Conservation (phyloP, 2,113 vertebrate genomes). For the Semnornis frantzii region DNA sequence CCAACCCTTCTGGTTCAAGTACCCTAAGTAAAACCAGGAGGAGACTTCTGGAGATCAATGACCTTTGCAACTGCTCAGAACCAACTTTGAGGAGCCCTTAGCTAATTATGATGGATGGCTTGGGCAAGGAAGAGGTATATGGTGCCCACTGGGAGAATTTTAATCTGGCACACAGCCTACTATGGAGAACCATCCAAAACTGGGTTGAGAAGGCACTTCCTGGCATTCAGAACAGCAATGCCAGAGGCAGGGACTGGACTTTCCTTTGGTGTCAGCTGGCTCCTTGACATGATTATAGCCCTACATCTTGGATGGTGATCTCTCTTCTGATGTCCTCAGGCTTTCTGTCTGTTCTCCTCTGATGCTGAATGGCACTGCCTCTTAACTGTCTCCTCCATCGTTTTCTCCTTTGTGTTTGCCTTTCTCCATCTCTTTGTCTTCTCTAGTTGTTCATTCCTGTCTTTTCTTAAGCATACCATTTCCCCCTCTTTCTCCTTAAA, state of each 20-base stretch:
- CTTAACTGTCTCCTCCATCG: background rate
- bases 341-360: background rate
- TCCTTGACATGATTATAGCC: conserved; percentile 38
- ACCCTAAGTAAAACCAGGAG: background rate
- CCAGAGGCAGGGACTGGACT: background rate
- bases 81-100: background rate
- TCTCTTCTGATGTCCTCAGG: background rate
- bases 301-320: background rate
- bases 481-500: background rate
- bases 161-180: background rate
- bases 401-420: background rate
- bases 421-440: background rate
- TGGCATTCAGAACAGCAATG: conserved; percentile 31
- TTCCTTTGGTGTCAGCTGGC: background rate
- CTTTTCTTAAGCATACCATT: background rate
- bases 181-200: background rate
- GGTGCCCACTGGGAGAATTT: background rate
- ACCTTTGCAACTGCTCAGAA: conserved; percentile 1
- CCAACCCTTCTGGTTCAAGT: background rate
- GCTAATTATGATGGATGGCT: background rate
- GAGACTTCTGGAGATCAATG: background rate
- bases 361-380: background rate
- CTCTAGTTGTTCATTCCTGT: background rate
- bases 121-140: background rate
- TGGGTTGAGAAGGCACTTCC: background rate